Conservation (phyloP, 2,797 vertebrate species). For the Macropodus opercularis region DNA sequence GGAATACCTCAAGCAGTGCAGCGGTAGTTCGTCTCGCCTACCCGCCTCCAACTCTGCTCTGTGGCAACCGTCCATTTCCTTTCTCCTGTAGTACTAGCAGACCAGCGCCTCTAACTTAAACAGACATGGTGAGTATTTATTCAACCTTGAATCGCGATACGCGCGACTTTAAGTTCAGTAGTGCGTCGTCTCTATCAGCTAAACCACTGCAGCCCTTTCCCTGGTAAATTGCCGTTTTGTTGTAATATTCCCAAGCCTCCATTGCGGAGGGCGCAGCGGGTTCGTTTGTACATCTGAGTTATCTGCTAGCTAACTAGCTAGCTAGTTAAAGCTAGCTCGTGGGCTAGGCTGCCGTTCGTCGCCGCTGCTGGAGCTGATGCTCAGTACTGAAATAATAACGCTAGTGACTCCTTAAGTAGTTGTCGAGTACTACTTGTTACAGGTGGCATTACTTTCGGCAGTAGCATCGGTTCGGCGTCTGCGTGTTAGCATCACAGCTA, state of each 20-base stretch:
- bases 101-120: conserved; percentile 14
- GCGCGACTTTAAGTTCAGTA: not conserved
- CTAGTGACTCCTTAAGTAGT: not conserved
- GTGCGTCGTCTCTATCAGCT: not conserved
- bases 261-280: conserved; percentile 1
- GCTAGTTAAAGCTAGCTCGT: conserved; percentile 1
- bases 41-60: conserved; percentile 53
- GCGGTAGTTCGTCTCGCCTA: conserved; percentile 50
- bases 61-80: conserved; percentile 70
- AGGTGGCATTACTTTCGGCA: conserved; percentile 3
- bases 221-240: not conserved
- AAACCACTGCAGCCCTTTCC: fast-evolving
- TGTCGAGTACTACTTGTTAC: not conserved
- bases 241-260: not conserved
- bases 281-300: not conserved
- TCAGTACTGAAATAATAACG: not conserved
- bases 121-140: conserved; percentile 73
- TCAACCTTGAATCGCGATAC: not conserved
- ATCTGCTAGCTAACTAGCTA: conserved; percentile 6
- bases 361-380: not conserved
- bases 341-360: not conserved
- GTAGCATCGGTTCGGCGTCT: not conserved
- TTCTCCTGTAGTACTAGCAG: conserved; percentile 48
- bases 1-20: conserved; percentile 64
- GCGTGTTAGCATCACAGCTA: conserved; percentile 63